These are phyloP conservation scores for Acanthosepion pharaonis DNA, from an alignment of 2,888 invertebrate genomes.

Conservation along the genomic window DNA sequence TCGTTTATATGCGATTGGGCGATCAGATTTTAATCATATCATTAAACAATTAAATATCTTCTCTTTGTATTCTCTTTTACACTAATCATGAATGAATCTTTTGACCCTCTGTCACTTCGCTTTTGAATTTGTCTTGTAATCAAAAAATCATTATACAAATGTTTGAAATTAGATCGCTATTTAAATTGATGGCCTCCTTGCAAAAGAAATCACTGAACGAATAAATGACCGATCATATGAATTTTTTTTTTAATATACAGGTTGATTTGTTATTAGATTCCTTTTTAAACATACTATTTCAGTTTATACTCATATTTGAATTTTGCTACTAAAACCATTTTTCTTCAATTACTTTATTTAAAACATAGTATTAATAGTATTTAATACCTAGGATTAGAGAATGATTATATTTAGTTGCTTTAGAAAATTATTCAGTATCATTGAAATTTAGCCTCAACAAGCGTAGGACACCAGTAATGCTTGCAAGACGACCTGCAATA, in stretches of 20 bases:
- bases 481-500: too few relatives aligned
- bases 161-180: background rate
- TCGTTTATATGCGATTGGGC: background rate
- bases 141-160: background rate
- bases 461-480: too few relatives aligned
- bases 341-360: background rate
- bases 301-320: background rate
- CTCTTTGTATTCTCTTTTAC: background rate
- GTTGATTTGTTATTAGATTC: background rate
- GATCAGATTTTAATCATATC: background rate
- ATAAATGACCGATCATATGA: background rate
- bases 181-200: background rate
- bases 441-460: too few relatives aligned
- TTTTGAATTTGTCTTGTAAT: background rate
- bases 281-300: background rate
- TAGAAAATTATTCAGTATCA: too few relatives aligned
- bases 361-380: background rate
- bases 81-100: background rate
- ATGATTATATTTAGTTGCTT: too few relatives aligned
- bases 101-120: background rate
- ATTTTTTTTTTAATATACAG: background rate
- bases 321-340: background rate
- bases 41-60: background rate
- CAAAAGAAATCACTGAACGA: background rate
- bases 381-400: too few relatives aligned